Evolutionary conservation across 2,797 vertebrate genomes (phyloP), one percentile per base, ranked within the genome.

Genomic region (Mus minutoides): DNA sequence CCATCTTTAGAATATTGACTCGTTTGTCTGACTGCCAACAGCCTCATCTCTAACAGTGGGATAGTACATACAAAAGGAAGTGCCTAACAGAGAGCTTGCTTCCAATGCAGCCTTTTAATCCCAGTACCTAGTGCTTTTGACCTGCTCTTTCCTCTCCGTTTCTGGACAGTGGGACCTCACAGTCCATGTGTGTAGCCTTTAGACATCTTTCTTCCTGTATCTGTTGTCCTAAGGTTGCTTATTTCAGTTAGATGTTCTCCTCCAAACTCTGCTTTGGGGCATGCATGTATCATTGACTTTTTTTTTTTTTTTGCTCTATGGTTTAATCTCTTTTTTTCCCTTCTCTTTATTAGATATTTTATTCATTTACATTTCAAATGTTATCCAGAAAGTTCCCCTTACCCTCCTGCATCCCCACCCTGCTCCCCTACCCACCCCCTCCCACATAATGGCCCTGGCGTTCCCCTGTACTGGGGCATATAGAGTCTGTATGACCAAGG

Each of bases 1-100:
- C 89, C 58, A 26, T 88, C 80, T 95, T 95, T 95, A 96, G 90
- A 94, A 78, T 95, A 90, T 88, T 89, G 96, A 77, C 90, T 92
- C 17, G 69, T 88, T 88, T 92, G 77, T 56, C 64, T 92, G 46
- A 80, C 85, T 93, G 60, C 6, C 22, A 90, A 60, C 16, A 78
- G 2, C 62, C 26, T 56, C 78, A 58, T 62, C 91, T 94, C 46
- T 12, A 73, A 94, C 29, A n/a, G 77, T 52, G 54, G 49, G 69
- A 62, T 78, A 37, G 19, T 60, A 90, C 85, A 14, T 64, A n/a
- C 79, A 56, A 56, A 58, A 90, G 34, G 40, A 92, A 80, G 84
- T 49, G 17, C 1, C 0, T 80, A 92, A 75, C 37, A 21, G n/a
- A 96, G 64, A 94, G 46, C 54, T 90, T 79, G 9, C 31, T 88